Percentiles rank a stretch among this genome's conserved stretches.
Conservation (phyloP, 2,113 vertebrate genomes). For the Agelaius phoeniceus region DNA sequence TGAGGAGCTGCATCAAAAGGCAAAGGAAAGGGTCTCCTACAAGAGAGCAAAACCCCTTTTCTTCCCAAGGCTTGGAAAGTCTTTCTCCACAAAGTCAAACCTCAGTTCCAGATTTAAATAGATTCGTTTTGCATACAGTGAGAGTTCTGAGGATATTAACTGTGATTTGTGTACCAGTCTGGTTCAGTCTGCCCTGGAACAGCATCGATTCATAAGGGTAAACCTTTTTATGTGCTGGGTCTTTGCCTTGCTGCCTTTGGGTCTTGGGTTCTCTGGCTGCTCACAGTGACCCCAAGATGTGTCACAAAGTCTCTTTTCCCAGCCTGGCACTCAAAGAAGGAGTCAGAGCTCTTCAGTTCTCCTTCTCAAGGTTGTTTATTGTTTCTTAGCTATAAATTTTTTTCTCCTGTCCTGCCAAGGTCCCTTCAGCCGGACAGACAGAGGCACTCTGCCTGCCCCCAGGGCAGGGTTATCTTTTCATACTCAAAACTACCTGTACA, state of each 20-base stretch:
- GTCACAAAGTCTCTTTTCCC: no score
- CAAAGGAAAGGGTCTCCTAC: background rate
- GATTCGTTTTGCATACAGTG: background rate
- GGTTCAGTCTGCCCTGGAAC: background rate
- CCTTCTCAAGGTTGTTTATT: no score
- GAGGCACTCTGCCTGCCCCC: no score
- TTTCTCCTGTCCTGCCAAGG: no score
- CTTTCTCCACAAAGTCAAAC: background rate
- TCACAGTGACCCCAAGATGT: no score
- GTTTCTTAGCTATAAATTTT: no score
- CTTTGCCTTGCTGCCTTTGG: background rate
- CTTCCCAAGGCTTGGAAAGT: background rate
- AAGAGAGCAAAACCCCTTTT: background rate
- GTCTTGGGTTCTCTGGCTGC: no score
- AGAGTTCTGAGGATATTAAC: background rate
- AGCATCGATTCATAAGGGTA: background rate
- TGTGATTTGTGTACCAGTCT: background rate
- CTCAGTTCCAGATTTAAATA: background rate
- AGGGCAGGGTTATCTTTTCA: no score
- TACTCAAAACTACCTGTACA: no score
- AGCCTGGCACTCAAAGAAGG: rapidly evolving
- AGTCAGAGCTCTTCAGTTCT: no score
- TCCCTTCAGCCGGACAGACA: no score
- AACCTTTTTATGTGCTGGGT: background rate
- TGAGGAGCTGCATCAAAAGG: background rate